phyloP scores from a whole-genome alignment of 2,888 invertebrate genomes.

The Rhimphoctona megacephalus region DNA sequence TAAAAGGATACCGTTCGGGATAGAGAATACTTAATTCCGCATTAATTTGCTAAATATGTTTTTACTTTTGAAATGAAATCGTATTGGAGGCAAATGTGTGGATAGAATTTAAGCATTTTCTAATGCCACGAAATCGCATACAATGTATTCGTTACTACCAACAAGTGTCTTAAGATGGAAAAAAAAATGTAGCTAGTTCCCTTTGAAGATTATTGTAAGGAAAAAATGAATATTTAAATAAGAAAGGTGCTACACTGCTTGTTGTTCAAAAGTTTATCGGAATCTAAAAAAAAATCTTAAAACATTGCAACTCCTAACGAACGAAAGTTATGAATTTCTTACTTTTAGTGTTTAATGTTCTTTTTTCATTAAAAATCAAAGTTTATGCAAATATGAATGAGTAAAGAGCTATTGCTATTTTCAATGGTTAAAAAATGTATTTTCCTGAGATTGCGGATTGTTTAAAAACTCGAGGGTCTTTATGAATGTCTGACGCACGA shows the following conservation, averaged over 20 bases:
- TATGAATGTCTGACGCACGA: conserved; percentile 4
- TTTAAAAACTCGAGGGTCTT: background rate
- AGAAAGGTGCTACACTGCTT: background rate
- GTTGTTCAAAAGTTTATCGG: background rate
- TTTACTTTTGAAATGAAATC: background rate
- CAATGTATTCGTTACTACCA: no score
- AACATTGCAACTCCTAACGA: no score
- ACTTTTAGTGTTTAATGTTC: background rate
- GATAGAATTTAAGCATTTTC: background rate
- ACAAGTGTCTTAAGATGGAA: background rate
- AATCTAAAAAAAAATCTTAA: background rate
- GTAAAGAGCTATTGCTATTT: background rate
- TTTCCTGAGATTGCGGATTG: background rate
- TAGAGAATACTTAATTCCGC: background rate
- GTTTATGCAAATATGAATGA: background rate
- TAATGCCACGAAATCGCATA: background rate
- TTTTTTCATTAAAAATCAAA: background rate
- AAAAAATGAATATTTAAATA: background rate
- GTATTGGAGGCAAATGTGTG: background rate
- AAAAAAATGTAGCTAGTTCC: background rate
- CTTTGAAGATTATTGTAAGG: background rate
- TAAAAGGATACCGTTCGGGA: background rate
- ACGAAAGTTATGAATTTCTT: background rate
- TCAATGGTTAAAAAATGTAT: background rate
- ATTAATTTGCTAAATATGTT: background rate